Percentiles rank a stretch among this genome's conserved stretches.
phyloP scores from a whole-genome alignment of 2,113 vertebrate genomes.

The Petromus typicus region DNA sequence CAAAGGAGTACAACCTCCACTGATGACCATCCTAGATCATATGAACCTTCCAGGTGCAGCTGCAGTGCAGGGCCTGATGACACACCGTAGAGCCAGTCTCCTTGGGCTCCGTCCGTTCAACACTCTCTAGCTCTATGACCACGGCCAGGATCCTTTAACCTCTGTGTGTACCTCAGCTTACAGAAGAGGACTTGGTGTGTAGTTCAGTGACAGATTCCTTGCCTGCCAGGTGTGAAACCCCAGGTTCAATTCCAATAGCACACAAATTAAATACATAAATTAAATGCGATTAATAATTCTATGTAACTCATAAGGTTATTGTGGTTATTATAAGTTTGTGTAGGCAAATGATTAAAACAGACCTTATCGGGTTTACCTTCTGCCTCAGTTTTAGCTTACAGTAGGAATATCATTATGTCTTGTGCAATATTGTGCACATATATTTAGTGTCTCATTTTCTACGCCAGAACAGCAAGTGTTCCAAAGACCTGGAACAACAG shows the following conservation, averaged over 20 bases:
- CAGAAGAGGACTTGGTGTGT: not conserved
- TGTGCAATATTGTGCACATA: not conserved
- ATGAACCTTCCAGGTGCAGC: not conserved
- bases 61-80: not conserved
- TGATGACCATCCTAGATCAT: not conserved
- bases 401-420: not conserved
- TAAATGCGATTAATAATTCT: not conserved
- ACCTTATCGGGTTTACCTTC: not conserved
- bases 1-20: not conserved
- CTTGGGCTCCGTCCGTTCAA: not conserved
- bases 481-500: constrained; percentile 11
- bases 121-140: not conserved
- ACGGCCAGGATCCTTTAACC: not conserved
- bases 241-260: not conserved
- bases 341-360: constrained; percentile 35
- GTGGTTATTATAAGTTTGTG: not conserved
- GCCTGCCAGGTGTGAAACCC: not conserved
- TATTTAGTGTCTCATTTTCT: constrained; percentile 34
- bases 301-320: not conserved
- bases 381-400: constrained; percentile 9
- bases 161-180: not conserved
- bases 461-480: not conserved
- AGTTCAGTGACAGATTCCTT: not conserved
- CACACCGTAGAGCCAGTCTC: not conserved
- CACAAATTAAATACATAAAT: not conserved